phyloP scores from a whole-genome alignment of 2,797 vertebrate species.

The Coregonus suidteri region DNA sequence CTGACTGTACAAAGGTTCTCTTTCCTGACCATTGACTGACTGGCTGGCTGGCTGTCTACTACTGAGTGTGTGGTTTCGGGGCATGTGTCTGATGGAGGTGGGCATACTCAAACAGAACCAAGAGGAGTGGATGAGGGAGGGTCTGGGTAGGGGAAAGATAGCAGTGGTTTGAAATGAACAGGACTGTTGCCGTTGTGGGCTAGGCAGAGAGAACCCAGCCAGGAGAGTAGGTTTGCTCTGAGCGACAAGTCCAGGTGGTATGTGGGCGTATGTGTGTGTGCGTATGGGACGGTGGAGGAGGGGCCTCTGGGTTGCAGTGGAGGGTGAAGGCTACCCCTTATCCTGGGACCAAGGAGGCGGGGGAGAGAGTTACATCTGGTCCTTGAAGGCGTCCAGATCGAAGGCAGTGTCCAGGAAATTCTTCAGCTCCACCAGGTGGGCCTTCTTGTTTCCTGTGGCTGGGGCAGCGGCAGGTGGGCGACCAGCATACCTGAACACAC shows the following conservation, averaged over 20 bases:
- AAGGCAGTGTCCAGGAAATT: constrained; percentile 84
- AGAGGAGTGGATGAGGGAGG: not conserved
- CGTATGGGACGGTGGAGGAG: not conserved
- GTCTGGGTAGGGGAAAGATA: not conserved
- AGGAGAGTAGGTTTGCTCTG: not conserved
- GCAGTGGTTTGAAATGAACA: constrained; percentile 3
- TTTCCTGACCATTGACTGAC: not conserved
- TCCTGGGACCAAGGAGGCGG: not conserved
- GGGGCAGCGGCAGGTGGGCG: constrained; percentile 84
- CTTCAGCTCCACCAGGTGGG: constrained; percentile 81
- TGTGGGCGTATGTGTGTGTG: not conserved
- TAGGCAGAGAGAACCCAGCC: not conserved
- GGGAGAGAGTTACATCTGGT: constrained; percentile 38
- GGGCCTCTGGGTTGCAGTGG: not conserved
- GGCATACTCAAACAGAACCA: too few species aligned
- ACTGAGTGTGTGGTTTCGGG: not conserved
- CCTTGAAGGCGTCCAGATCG: constrained; percentile 67
- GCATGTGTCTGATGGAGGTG: not conserved
- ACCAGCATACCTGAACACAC: constrained; percentile 79
- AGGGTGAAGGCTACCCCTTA: not conserved
- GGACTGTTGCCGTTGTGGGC: not conserved
- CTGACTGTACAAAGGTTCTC: not conserved
- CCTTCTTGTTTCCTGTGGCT: constrained; percentile 87
- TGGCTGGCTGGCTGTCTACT: not conserved
- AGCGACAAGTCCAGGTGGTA: not conserved